These are phyloP conservation scores for Limnephilus rhombicus DNA, from an alignment of 2,888 invertebrate species.

Conservation along the genomic window DNA sequence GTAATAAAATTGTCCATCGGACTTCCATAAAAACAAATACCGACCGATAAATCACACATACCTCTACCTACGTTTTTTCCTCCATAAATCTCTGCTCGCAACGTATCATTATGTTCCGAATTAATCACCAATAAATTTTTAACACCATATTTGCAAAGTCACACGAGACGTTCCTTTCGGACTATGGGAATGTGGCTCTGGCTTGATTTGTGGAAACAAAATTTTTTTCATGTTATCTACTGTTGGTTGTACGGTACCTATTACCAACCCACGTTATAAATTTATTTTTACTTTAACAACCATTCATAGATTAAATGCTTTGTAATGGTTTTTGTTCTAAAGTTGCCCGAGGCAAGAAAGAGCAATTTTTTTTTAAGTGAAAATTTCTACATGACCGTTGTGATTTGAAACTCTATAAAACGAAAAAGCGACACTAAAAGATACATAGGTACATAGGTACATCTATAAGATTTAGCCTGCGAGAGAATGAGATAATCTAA, in stretches of 20 bases:
- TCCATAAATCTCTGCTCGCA: conserved; percentile 60
- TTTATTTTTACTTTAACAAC: not conserved
- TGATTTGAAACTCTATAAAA: too few species aligned
- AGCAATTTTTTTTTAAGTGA: too few species aligned
- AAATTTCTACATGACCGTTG: too few species aligned
- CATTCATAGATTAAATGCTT: not conserved
- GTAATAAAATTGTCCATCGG: conserved; percentile 39
- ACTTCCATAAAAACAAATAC: conserved; percentile 65
- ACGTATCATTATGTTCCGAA: conserved; percentile 62
- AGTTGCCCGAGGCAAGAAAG: not conserved
- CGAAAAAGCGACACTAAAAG: too few species aligned
- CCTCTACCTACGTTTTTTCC: conserved; percentile 28
- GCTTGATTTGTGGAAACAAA: not conserved
- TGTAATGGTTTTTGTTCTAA: not conserved
- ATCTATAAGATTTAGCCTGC: too few species aligned
- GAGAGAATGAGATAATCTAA: too few species aligned
- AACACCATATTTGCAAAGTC: conserved; percentile 48
- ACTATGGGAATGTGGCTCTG: not conserved
- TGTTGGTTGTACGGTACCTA: not conserved
- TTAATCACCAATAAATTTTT: conserved; percentile 62
- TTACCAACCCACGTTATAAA: not conserved
- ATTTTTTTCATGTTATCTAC: not conserved
- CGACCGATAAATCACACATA: conserved; percentile 58
- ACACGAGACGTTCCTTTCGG: not conserved
- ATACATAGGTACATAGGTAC: too few species aligned